Evolutionary conservation across 1,140 invertebrate genomes (phyloP).

Genomic region (Paramacrobiotus metropolitanus): DNA sequence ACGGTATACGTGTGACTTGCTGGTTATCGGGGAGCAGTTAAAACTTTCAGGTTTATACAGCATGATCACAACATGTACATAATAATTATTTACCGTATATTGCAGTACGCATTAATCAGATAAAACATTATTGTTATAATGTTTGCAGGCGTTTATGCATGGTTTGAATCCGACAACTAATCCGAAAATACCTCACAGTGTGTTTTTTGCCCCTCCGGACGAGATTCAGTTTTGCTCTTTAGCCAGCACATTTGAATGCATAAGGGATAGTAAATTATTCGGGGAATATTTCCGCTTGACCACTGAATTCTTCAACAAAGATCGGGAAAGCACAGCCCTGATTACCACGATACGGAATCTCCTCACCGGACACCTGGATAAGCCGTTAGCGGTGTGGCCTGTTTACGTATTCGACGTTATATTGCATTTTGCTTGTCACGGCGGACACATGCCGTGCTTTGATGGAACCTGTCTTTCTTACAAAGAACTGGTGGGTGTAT

Average conservation of each 20-base stretch:
- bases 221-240: neutral
- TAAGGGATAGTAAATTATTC: neutral
- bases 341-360: neutral
- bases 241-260: neutral
- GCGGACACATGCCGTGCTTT: neutral
- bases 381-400: neutral
- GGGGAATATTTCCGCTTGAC: neutral
- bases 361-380: neutral
- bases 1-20: no score
- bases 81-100: no score
- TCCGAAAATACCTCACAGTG: neutral
- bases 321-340: neutral
- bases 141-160: conserved; percentile 2
- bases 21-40: no score
- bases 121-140: neutral
- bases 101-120: no score
- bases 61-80: no score
- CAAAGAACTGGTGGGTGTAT: neutral
- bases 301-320: neutral
- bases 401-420: neutral
- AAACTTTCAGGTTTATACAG: no score
- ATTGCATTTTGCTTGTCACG: conserved; percentile 3
- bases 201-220: neutral
- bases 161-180: neutral
- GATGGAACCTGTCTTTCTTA: neutral